A percentile compares a stretch with the other conserved stretches of the same genome.
These are phyloP conservation scores for Pterostichus madidus DNA, from an alignment of 2,888 invertebrate species.

Conservation along the genomic window DNA sequence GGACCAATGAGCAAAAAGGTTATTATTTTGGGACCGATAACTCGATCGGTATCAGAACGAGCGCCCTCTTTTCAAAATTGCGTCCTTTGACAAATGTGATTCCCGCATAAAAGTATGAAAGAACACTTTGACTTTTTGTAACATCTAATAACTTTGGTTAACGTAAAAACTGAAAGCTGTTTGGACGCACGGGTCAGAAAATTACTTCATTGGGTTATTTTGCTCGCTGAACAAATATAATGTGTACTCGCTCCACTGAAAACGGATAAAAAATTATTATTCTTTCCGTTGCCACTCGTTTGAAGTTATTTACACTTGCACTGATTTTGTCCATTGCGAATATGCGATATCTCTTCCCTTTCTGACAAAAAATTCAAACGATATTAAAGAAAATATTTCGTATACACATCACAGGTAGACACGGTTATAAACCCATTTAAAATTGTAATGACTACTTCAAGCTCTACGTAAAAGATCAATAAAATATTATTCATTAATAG, in stretches of 20 bases:
- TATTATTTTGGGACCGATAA: slow-evolving; percentile 75
- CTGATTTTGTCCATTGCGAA: not conserved
- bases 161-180: slow-evolving; percentile 18
- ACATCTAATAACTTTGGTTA: slow-evolving; percentile 47
- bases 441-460: not conserved
- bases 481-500: not conserved
- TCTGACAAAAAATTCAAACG: not conserved
- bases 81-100: slow-evolving; percentile 67
- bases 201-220: slow-evolving; percentile 49
- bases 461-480: not conserved
- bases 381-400: not conserved
- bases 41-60: slow-evolving; percentile 75
- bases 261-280: slow-evolving; percentile 36
- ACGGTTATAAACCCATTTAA: not conserved
- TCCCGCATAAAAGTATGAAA: slow-evolving; percentile 28
- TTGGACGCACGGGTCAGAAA: slow-evolving; percentile 21
- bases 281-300: slow-evolving; percentile 21
- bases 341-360: not conserved
- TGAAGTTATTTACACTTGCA: slow-evolving; percentile 31
- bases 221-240: slow-evolving; percentile 49
- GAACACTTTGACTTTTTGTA: slow-evolving; percentile 54
- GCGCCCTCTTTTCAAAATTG: slow-evolving; percentile 69
- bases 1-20: slow-evolving; percentile 75
- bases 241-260: slow-evolving; percentile 10
- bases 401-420: not conserved